A percentile compares a stretch with the other conserved stretches of the same genome.
phyloP scores from a whole-genome alignment of 1,140 invertebrate genomes.

The Cryptotermes secundus region DNA sequence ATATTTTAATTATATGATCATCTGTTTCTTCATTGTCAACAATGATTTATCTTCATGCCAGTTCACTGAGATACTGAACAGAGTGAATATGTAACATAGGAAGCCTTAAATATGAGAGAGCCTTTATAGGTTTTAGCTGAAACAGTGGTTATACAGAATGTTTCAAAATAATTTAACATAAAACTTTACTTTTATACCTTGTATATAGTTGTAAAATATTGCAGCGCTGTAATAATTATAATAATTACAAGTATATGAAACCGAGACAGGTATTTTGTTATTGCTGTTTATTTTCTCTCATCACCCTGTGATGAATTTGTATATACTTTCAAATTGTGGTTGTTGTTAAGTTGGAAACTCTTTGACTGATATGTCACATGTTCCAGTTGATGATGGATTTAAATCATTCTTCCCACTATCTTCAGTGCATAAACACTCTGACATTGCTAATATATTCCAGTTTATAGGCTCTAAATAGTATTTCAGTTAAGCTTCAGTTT shows the following conservation, averaged over 20 bases:
- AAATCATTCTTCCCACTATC: background rate
- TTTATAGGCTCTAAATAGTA: background rate
- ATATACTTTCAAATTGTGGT: background rate
- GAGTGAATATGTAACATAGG: background rate
- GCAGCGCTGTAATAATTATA: background rate
- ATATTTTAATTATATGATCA: background rate
- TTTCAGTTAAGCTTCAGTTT: background rate
- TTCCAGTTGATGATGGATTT: background rate
- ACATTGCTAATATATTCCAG: background rate
- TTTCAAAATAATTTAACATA: conserved; percentile 12
- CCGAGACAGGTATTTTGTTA: background rate
- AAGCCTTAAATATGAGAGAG: conserved; percentile 4
- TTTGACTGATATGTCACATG: background rate
- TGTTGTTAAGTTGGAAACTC: background rate
- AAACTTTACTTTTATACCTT: conserved; percentile 15
- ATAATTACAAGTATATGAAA: background rate
- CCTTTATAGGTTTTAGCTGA: conserved; percentile 11
- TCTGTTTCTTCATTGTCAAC: background rate
- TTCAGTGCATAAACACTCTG: background rate
- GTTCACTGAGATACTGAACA: background rate
- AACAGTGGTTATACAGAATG: background rate
- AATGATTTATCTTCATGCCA: background rate
- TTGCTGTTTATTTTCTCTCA: background rate
- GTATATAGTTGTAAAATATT: background rate
- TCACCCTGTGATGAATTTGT: background rate